Evolutionary conservation across 1,140 invertebrate species (phyloP), one percentile per base, ranked within the genome.

Genomic region (Parasteatoda tepidariorum): DNA sequence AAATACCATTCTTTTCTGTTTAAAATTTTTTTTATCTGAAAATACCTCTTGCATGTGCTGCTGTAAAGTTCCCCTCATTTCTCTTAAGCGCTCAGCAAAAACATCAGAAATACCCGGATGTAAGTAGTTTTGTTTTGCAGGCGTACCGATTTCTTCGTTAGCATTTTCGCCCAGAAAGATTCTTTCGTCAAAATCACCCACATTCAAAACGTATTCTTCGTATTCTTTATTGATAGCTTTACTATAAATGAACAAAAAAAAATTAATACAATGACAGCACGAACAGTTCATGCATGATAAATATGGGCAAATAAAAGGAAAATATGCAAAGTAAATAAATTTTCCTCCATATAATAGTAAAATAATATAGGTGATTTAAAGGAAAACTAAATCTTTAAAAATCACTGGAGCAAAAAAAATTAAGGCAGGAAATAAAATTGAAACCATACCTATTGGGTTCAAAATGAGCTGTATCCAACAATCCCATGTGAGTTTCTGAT

Each of bases 101-200:
- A 74, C 57, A n/a, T 83, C 68, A 15, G 81, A 64, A 24, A 83
- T 33, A 15, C 67, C 68, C 15, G 64, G 41, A 33, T 66, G 61
- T 13, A 70, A 66, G 41, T 41, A 38, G 31, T 4, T 38, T 22
- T 48, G 64, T 26, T 82, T 82, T 30, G 90, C 88, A 18, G 92
- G 91, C 0, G 93, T 93, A 13, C 93, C 94, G 84, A 95, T 93
- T 87, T 94, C 93, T 85, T 92, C 91, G 86, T 91, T 92, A 1
- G 94, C 92, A 88, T 93, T 92, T 26, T 92, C 91, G 57, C 91
- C 92, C 88, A 91, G 86, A 90, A 98, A 97, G 88, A 99, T 96
- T 87, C 97, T 92, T 90, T 99, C 98, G 88, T 99, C 97, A 89
- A 99, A 97, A 90, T 98, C 96, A 4, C 97, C 96, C 71, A 94